Conservation (phyloP, 2,797 vertebrate species). For the Psittacula echo region DNA sequence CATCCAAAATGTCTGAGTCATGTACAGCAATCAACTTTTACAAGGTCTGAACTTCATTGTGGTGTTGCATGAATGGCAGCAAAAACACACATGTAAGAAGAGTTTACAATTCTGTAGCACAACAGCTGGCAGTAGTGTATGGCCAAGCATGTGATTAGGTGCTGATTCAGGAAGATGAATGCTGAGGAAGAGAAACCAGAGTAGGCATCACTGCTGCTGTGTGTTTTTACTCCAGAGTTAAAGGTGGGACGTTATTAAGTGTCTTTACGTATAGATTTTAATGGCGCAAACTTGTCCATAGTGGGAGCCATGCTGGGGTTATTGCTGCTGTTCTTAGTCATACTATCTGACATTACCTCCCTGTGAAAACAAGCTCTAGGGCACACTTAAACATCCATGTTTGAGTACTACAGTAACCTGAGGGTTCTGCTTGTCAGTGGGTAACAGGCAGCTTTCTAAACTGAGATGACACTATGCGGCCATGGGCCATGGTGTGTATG, state of each 20-base stretch:
- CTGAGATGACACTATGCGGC: not conserved
- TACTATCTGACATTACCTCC: not conserved
- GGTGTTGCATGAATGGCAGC: not conserved
- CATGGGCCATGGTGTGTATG: rapidly evolving
- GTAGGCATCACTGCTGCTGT: not conserved
- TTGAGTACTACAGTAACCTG: not conserved
- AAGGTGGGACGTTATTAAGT: not conserved
- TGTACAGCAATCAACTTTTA: not conserved
- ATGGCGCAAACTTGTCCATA: not conserved
- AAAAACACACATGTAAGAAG: rapidly evolving
- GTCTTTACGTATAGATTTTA: not conserved
- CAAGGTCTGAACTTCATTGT: not conserved
- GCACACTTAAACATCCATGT: not conserved
- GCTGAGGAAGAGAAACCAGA: not conserved
- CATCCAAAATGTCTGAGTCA: not conserved
- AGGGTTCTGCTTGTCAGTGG: not conserved
- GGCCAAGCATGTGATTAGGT: not conserved
- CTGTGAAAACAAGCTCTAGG: not conserved
- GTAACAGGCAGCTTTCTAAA: not conserved
- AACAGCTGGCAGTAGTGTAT: not conserved
- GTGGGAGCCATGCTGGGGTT: not conserved
- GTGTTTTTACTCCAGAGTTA: not conserved
- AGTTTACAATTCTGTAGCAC: not conserved
- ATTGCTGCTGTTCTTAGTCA: not conserved
- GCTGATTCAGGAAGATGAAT: not conserved